Evolutionary conservation across 1,140 invertebrate species (phyloP).

Genomic region (Zaprionus ghesquierei): DNA sequence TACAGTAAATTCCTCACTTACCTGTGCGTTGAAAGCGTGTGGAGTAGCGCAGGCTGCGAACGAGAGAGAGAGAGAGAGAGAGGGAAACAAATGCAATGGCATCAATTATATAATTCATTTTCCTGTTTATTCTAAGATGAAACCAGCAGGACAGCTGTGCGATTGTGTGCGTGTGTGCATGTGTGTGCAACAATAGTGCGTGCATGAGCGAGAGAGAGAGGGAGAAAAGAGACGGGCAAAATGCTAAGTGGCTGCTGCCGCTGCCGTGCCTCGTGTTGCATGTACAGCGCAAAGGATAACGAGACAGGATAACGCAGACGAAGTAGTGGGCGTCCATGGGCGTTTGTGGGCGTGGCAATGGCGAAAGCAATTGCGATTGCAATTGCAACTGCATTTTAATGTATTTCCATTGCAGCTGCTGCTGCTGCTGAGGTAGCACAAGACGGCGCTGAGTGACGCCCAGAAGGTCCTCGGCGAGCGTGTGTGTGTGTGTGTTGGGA

Average conservation of each 20-base stretch:
- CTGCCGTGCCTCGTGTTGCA: constrained; percentile 42
- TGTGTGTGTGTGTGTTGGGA: constrained; percentile 21
- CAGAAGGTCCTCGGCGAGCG: constrained; percentile 1
- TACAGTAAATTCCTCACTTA: not conserved
- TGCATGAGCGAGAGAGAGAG: not conserved
- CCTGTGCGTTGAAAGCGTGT: not conserved
- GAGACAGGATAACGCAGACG: constrained; percentile 54
- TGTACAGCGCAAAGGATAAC: constrained; percentile 57
- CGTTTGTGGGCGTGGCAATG: constrained; percentile 22
- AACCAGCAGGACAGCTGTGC: not conserved
- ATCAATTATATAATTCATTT: constrained; percentile 43
- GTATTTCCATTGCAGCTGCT: constrained; percentile 48
- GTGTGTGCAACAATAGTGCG: constrained; percentile 17
- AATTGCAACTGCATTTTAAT: constrained; percentile 73
- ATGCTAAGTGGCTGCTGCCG: constrained; percentile 54
- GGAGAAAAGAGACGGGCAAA: not conserved
- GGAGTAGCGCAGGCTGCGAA: not conserved
- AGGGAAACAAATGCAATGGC: constrained; percentile 17
- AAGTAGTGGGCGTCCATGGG: not conserved
- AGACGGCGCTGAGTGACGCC: constrained; percentile 2
- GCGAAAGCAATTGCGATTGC: constrained; percentile 29
- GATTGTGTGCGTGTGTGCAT: not conserved
- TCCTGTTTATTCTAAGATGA: constrained; percentile 36
- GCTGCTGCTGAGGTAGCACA: not conserved
- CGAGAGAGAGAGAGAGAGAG: not conserved